Conservation (phyloP, 2,888 invertebrate species). For the Acrocyrtus sp. region DNA sequence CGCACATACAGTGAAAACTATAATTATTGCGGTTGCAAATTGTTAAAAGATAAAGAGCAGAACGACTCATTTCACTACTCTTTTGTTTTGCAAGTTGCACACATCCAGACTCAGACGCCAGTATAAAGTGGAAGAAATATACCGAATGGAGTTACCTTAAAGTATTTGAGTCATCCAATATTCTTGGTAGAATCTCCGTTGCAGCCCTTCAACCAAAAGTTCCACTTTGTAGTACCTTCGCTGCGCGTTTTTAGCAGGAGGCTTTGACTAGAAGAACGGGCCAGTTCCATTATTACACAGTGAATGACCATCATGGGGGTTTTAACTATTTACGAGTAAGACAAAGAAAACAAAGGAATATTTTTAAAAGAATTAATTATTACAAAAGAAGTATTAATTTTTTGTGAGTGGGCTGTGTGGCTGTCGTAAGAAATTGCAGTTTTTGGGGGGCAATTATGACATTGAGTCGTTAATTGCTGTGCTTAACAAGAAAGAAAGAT, state of each 20-base stretch:
- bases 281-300: background rate
- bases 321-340: constrained; percentile 63
- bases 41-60: background rate
- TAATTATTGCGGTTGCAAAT: no score
- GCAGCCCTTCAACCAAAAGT: background rate
- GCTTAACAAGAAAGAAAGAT: background rate
- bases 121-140: no score
- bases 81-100: background rate
- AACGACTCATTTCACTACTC: background rate
- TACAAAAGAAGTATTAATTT: no score
- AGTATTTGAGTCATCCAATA: constrained; percentile 29
- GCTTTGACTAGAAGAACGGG: constrained; percentile 7
- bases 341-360: constrained; percentile 22
- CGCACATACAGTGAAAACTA: background rate
- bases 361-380: background rate
- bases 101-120: background rate
- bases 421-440: no score
- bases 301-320: constrained; percentile 62
- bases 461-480: background rate
- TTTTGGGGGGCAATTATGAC: background rate
- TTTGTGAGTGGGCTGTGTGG: no score
- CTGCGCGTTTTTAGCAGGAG: background rate
- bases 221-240: background rate
- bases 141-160: constrained; percentile 24
- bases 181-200: background rate